A percentile compares a stretch with the other conserved stretches of the same genome.
These are phyloP conservation scores for Smithornis capensis DNA, from an alignment of 2,113 vertebrate species.

Conservation along the genomic window DNA sequence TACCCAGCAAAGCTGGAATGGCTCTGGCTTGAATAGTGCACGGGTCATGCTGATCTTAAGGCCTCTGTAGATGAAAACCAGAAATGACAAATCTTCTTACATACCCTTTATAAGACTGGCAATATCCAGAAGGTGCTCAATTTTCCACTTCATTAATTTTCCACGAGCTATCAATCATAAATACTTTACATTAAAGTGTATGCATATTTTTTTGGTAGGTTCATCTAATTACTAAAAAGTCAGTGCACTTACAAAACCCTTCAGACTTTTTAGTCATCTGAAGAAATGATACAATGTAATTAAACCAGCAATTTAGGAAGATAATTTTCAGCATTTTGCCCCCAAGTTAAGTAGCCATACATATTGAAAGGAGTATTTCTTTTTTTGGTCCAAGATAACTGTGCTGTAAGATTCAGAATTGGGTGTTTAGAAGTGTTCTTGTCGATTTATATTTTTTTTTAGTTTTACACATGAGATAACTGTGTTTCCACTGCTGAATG, in stretches of 20 bases:
- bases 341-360: background rate
- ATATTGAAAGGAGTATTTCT: background rate
- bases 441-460: background rate
- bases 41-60: background rate
- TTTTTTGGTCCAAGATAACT: background rate
- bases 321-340: background rate
- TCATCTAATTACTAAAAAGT: background rate
- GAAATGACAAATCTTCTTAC: background rate
- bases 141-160: background rate
- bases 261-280: background rate
- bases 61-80: background rate
- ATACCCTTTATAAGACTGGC: background rate
- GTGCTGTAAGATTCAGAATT: background rate
- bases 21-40: background rate
- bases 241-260: background rate
- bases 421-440: background rate
- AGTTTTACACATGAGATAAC: background rate
- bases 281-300: background rate
- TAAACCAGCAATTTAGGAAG: background rate
- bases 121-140: background rate
- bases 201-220: background rate
- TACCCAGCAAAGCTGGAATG: slow-evolving; percentile 13
- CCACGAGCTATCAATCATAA: background rate
- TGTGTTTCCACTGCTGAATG: background rate
- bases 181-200: background rate